A percentile compares a stretch with the other conserved stretches of the same genome.
These are phyloP conservation scores for Schmidtea mediterranea DNA, from an alignment of 1,140 invertebrate genomes.

Conservation along the genomic window DNA sequence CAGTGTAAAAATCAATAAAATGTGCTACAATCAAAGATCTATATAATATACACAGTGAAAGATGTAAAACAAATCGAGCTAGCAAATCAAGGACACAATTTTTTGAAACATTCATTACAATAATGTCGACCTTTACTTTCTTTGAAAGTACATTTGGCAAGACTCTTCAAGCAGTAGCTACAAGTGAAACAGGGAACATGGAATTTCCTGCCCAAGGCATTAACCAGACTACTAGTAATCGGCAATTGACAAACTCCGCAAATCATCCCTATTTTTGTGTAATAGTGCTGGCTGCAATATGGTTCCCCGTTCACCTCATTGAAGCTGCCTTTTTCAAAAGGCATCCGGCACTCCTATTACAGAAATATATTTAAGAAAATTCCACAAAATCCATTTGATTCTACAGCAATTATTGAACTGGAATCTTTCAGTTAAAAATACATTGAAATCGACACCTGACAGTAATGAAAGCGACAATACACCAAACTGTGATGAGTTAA, in stretches of 20 bases:
- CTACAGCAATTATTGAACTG: conserved; percentile 11
- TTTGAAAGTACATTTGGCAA: conserved; percentile 93
- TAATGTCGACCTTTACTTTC: conserved; percentile 69
- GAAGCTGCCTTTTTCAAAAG: conserved; percentile 69
- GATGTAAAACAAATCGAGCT: too few species aligned
- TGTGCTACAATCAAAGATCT: too few species aligned
- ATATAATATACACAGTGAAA: too few species aligned
- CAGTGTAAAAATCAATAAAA: too few species aligned
- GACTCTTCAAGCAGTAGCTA: conserved; percentile 77
- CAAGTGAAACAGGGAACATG: conserved; percentile 96
- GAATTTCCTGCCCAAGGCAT: conserved; percentile 93
- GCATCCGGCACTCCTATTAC: conserved; percentile 72
- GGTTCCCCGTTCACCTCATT: conserved; percentile 77
- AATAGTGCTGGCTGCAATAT: conserved; percentile 91
- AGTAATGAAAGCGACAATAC: background rate
- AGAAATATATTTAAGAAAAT: too few species aligned
- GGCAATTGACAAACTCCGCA: conserved; percentile 90
- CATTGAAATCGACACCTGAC: conserved; percentile 12
- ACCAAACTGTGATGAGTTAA: too few species aligned
- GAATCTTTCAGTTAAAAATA: background rate
- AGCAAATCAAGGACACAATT: conserved; percentile 35
- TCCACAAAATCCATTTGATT: too few species aligned
- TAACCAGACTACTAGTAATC: conserved; percentile 71
- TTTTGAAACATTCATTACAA: conserved; percentile 85
- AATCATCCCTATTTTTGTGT: conserved; percentile 71